Evolutionary conservation across 53 echinoderm and acorn worm genomes (phyloP), one percentile per base, ranked within the genome.

Genomic region (Paracentrotus lividus): DNA sequence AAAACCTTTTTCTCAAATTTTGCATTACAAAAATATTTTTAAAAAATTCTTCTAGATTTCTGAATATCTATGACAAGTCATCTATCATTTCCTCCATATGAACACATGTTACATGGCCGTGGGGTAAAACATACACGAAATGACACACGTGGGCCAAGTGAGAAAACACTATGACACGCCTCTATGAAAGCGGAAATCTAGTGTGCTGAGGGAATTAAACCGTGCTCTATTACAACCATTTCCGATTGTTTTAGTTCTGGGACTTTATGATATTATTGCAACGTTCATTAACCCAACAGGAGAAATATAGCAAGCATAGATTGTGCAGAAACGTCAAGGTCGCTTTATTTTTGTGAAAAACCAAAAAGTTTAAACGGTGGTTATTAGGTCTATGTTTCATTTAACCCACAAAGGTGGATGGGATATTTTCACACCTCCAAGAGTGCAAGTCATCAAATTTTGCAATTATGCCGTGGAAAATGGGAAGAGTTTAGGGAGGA

Each of bases 71-170:
- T 33, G 13, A 33, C 13, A 67, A 16, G 33, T 15, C 14, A 33
- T 31, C 14, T 13, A 14, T 67, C 67, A 67, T 31, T 67, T 67
- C 67, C 31, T 10, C 67, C 33, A 36, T 81, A 43, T 81, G 49
- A 81, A 49, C 81, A 49, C 81, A 24, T 9, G 81, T 45, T 7
- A 81, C 40, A 81, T 0, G 55, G 86, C 86, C 52, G 86, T 86
- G 86, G 51, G 86, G 86, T 86, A 86, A 86, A 53, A 54, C 86
- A 86, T 54, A 86, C 86, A 86, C 56, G 54, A 86, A 86, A 86
- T 53, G 51, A 54, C 54, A 86, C 86, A 31, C 86, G 54, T 53
- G 86, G 86, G 86, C 55, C 86, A 29, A 49, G 49, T 84, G 84
- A n/a, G 33, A 86, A 86, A 53, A 34, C 86, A 49, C 86, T 53